Evolutionary conservation across 1,140 invertebrate genomes (phyloP), one percentile per base, ranked within the genome.

Genomic region (Drosophila novamexicana): DNA sequence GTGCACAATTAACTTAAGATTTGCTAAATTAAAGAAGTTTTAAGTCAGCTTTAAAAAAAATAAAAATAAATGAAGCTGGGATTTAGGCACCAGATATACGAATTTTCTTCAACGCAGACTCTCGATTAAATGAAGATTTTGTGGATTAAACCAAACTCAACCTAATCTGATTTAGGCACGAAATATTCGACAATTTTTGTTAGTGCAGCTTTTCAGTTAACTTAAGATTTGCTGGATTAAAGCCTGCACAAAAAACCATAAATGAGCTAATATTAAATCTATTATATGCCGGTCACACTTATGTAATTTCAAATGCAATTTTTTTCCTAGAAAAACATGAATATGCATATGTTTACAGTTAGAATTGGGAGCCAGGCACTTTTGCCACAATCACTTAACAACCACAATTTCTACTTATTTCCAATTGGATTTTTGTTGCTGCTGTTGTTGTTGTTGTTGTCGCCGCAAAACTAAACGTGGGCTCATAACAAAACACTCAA

Each of bases 321-420:
- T 54, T 50, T 16, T 61, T 22, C 22, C 7, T 7, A 22, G 9
- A 14, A 39, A 68, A 22, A 18, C 22, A 49, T 29, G 10, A 49
- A 49, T 49, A 6, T 29, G 32, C 2, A 52, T 6, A 34, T 40
- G 9, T 9, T 32, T 54, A 69, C 71, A 74, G 71, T 69, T 74
- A 74, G 65, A 74, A 69, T 56, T 74, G 56, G 50, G 65, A 29
- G 39, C 36, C 18, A 47, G 56, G 65, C 65, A 49, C 49, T 67
- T 53, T 67, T 22, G 10, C 56, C 40, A 73, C 65, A 74, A 74
- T 62, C 65, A 62, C 65, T 74, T 74, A 74, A 69, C 65, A 56
- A 74, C 71, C 71, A 74, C 71, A 74, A 69, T 69, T 74, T 69
- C 71, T 74, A 74, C 71, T 74, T 69, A 74, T 62, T 74, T 74